phyloP scores from a whole-genome alignment of 2,888 invertebrate species.

The Rhabditoides inermis region DNA sequence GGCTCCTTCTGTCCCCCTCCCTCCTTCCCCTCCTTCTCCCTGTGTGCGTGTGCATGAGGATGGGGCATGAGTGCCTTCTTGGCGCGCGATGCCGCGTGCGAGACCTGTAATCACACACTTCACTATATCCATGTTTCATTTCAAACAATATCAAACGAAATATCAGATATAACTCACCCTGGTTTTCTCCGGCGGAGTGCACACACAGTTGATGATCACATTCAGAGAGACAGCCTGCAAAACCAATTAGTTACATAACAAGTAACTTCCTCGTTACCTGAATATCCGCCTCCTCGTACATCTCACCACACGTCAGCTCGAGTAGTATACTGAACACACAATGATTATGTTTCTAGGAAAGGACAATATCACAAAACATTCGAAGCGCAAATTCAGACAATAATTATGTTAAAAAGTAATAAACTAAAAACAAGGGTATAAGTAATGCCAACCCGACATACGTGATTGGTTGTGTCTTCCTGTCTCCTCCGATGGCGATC shows the following conservation, averaged over 20 bases:
- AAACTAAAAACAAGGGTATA: no score
- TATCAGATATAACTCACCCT: neutral
- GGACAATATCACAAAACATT: neutral
- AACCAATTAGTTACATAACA: no score
- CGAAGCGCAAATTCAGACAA: no score
- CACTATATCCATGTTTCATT: no score
- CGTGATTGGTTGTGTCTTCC: neutral
- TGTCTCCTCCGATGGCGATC: neutral
- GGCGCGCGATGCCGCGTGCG: no score
- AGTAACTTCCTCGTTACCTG: no score
- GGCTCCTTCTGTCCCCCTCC: neutral
- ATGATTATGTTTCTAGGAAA: no score
- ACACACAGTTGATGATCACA: conserved; percentile 81
- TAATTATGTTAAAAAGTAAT: no score
- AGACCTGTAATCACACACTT: no score
- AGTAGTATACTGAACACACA: conserved; percentile 64
- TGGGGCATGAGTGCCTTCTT: no score
- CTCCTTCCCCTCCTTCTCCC: neutral
- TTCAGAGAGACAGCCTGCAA: no score
- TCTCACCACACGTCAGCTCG: conserved; percentile 74
- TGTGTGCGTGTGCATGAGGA: neutral
- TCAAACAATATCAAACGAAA: neutral
- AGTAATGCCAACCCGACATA: no score
- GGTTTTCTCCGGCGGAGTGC: conserved; percentile 13
- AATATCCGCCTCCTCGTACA: conserved; percentile 81